phyloP scores from a whole-genome alignment of 2,113 vertebrate species.

The Herpetotheres cachinnans region DNA sequence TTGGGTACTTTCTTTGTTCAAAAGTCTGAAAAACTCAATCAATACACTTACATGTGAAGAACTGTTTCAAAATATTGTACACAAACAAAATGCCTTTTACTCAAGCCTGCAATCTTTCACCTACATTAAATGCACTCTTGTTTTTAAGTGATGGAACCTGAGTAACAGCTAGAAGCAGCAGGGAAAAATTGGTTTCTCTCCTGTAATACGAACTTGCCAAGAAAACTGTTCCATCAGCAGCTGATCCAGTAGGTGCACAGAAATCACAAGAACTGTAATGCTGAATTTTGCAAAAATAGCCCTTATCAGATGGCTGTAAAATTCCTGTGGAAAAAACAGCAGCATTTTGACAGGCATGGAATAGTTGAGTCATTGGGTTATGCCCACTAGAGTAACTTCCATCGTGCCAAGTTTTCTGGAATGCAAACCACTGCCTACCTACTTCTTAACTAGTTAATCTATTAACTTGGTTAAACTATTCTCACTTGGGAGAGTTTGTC shows the following conservation, averaged over 20 bases:
- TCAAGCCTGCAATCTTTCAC: not conserved
- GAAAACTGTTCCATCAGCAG: not conserved
- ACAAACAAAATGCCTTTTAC: not conserved
- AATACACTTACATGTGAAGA: not conserved
- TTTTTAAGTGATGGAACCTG: not conserved
- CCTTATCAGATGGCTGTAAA: not conserved
- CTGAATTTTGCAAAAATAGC: not conserved
- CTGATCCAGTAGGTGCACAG: not conserved
- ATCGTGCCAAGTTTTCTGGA: not conserved
- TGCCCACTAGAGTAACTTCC: not conserved
- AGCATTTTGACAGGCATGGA: not conserved
- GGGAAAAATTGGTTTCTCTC: not conserved
- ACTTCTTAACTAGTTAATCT: not conserved
- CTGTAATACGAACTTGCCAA: not conserved
- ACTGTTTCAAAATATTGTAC: not conserved
- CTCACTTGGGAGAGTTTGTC: not conserved
- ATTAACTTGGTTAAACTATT: not conserved
- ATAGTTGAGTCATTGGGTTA: not conserved
- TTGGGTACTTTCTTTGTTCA: not conserved
- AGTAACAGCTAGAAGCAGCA: not conserved
- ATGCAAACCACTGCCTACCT: not conserved
- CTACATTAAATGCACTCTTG: not conserved
- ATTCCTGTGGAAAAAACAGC: not conserved
- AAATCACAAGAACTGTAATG: not conserved
- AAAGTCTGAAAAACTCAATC: not conserved